Base-by-base conservation (phyloP, 1,140 invertebrate species). In the Drosophila leontia region DNA sequence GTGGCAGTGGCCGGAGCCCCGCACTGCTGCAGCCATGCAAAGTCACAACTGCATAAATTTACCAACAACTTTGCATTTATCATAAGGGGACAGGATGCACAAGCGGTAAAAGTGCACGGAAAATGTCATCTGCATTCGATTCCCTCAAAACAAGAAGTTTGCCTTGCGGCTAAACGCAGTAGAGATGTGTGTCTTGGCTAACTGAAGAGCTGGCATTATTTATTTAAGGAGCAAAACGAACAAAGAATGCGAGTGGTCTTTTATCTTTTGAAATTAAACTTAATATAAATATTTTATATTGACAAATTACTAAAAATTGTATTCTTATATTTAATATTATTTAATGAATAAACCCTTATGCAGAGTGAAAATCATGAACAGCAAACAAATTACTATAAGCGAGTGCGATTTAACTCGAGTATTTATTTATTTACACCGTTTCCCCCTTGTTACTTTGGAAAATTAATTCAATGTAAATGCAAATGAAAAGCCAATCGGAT, bases 1-100 rank as follows among this genome's bases (percentile, higher is more conserved):
- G 51, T 19, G 12, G 5, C 50, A 19, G 42, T 44, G 3, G 45
- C 35, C 17, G 19, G 26, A 44, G 23, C 3, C 12, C 29, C 29
- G 41, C 34, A 34, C 29, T 42, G 15, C 26, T 34, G 59, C 42
- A 37, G 19, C 69, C 50, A 59, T 72, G 67, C 55, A 72, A 72
- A 74, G 68, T 74, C 68, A 60, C 70, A 74, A 69, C 63, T 80
- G 83, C 80, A 87, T 80, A 87, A 87, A 86, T 82, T 86, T 50
- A 12, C 45, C 41, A 50, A 23, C 34, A 57, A 42, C 41, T 71
- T 71, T 72, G 47, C 53, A 55, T 69, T 78, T 87, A 65, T 72
- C 61, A 75, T 75, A 77, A 67, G 55, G 47, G 41, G 23, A 39
- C 17, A 55, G 32, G 29, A 39, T 39, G 13, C 35, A 39, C 19